Conservation (phyloP, 2,113 vertebrate species). For the Mirza zaza region DNA sequence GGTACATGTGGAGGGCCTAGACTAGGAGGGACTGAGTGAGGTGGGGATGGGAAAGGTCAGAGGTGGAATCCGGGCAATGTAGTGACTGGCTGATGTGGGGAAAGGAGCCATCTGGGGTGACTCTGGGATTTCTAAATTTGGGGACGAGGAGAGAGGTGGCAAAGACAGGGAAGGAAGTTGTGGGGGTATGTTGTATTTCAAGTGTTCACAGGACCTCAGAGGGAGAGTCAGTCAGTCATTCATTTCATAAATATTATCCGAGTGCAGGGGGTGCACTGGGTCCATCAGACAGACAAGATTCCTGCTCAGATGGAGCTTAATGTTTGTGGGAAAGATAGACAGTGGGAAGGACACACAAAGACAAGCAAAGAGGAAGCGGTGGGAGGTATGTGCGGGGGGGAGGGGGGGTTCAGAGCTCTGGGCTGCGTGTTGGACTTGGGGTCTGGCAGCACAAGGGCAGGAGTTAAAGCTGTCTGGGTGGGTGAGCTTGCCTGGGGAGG, state of each 20-base stretch:
- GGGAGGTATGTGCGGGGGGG: background rate
- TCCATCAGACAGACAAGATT: background rate
- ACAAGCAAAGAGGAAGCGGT: background rate
- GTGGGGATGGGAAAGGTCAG: background rate
- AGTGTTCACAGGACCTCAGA: background rate
- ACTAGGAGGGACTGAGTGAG: background rate
- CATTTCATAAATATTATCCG: background rate
- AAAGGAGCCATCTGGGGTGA: background rate
- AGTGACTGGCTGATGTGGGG: background rate
- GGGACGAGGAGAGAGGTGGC: background rate
- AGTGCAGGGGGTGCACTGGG: background rate
- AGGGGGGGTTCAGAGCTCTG: background rate
- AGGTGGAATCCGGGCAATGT: accelerated
- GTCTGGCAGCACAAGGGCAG: background rate
- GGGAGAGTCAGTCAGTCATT: background rate
- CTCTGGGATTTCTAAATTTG: background rate
- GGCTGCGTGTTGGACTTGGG: background rate
- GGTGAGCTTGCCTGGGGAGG: background rate
- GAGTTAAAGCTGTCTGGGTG: background rate
- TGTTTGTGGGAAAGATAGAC: background rate
- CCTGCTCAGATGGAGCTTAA: background rate
- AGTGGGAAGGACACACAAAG: background rate
- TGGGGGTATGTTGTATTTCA: background rate
- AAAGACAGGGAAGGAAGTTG: background rate
- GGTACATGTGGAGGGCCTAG: background rate